These are phyloP conservation scores for Chascanopsetta lugubris DNA, from an alignment of 2,113 vertebrate genomes.

Conservation along the genomic window DNA sequence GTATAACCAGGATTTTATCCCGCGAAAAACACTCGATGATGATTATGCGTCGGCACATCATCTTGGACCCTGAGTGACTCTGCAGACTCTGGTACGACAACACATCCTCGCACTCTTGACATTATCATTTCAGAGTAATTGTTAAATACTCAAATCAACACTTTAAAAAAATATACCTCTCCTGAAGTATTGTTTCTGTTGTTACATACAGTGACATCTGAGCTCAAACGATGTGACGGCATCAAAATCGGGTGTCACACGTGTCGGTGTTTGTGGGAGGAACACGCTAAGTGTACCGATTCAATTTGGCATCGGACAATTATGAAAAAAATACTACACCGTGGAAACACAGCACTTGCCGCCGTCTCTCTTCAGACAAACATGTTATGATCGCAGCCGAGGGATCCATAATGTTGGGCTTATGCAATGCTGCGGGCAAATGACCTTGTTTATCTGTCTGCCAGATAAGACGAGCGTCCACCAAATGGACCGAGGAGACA, in stretches of 20 bases:
- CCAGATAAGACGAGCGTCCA: slow-evolving; percentile 62
- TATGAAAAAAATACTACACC: slow-evolving; percentile 78
- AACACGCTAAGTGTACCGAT: not conserved
- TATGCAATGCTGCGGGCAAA: slow-evolving; percentile 60
- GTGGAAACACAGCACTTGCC: slow-evolving; percentile 60
- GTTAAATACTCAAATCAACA: no score
- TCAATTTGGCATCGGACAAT: slow-evolving; percentile 32
- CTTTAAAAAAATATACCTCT: no score
- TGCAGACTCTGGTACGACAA: not conserved
- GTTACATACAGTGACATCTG: not conserved
- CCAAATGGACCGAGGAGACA: slow-evolving; percentile 32
- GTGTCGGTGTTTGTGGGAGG: not conserved
- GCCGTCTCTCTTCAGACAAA: slow-evolving; percentile 58
- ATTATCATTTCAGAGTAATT: no score
- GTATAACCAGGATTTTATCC: no score
- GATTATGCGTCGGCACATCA: no score
- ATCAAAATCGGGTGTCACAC: not conserved
- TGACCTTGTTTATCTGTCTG: slow-evolving; percentile 71
- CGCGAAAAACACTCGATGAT: no score
- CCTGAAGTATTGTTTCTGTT: not conserved
- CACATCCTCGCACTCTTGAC: not conserved
- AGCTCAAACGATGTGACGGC: not conserved
- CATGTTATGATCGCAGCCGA: slow-evolving; percentile 67
- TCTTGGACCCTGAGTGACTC: not conserved
- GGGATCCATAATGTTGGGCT: slow-evolving; percentile 54